Conservation (phyloP, 2,113 vertebrate genomes). For the Zosterops hypoxanthus region DNA sequence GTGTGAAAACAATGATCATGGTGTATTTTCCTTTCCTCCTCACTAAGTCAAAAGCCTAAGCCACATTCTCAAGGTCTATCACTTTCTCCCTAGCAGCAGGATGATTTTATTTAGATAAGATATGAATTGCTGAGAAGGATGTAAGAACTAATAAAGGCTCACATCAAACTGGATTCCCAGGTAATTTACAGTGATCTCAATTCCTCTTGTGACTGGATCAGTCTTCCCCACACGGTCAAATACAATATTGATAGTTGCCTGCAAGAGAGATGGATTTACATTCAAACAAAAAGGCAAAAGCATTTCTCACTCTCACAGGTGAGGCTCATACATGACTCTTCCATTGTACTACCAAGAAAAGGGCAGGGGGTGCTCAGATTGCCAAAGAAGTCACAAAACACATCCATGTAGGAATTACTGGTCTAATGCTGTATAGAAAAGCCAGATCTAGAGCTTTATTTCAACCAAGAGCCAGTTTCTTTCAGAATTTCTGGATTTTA, state of each 20-base stretch:
- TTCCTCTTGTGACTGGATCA: conserved; percentile 96
- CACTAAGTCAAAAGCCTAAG: neutral
- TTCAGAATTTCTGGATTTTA: neutral
- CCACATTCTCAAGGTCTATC: neutral
- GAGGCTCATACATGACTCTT: neutral
- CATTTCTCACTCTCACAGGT: neutral
- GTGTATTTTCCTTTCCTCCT: neutral
- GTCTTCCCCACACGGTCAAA: conserved; percentile 98
- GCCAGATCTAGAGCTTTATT: neutral
- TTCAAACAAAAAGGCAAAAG: neutral
- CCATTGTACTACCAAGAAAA: neutral
- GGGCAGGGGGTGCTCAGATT: neutral
- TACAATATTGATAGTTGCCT: conserved; percentile 99
- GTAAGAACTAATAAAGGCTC: conserved; percentile 60
- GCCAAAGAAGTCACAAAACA: neutral
- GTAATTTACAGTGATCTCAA: conserved; percentile 99
- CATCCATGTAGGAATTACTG: neutral
- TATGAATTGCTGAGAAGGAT: neutral
- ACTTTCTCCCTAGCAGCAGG: neutral
- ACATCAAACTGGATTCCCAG: conserved; percentile 98
- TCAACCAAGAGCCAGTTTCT: neutral
- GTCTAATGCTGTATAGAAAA: neutral
- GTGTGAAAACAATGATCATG: neutral
- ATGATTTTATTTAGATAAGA: neutral
- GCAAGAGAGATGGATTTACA: neutral